These are phyloP conservation scores for Labrus mixtus DNA, from an alignment of 2,113 vertebrate genomes.

Conservation along the genomic window DNA sequence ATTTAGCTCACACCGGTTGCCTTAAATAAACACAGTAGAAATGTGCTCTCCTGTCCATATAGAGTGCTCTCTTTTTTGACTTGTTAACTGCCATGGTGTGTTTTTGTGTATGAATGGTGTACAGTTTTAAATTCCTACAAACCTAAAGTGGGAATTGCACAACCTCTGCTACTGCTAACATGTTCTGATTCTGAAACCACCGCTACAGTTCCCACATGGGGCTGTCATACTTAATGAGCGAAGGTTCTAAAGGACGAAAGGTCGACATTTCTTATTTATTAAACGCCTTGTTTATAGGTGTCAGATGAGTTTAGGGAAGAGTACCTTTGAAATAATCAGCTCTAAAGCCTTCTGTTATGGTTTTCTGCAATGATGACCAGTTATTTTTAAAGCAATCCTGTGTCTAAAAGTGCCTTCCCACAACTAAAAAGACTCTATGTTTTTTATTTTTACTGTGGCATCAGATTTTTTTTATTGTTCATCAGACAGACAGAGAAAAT, in stretches of 20 bases:
- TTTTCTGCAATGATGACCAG: background rate
- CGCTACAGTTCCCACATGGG: background rate
- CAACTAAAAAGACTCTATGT: background rate
- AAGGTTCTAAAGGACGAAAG: background rate
- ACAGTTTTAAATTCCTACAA: background rate
- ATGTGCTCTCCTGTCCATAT: background rate
- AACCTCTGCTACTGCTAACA: background rate
- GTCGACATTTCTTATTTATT: background rate
- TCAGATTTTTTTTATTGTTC: background rate
- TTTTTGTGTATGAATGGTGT: slow-evolving; percentile 1
- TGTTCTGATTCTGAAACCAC: background rate
- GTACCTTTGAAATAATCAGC: background rate
- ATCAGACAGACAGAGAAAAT: background rate
- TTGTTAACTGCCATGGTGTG: background rate
- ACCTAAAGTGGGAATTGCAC: background rate
- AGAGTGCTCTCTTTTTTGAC: background rate
- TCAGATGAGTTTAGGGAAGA: slow-evolving; percentile 11
- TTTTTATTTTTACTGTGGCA: no score
- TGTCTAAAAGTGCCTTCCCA: no score
- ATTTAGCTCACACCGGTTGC: background rate
- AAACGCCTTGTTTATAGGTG: background rate
- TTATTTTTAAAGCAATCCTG: no score
- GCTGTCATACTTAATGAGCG: slow-evolving; percentile 3
- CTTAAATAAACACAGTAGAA: background rate
- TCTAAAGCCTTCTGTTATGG: background rate